Evolutionary conservation across 92 coral and sea anemone species (phyloP), one percentile per base, ranked within the genome.

Genomic region (Epizoanthus stellaris): DNA sequence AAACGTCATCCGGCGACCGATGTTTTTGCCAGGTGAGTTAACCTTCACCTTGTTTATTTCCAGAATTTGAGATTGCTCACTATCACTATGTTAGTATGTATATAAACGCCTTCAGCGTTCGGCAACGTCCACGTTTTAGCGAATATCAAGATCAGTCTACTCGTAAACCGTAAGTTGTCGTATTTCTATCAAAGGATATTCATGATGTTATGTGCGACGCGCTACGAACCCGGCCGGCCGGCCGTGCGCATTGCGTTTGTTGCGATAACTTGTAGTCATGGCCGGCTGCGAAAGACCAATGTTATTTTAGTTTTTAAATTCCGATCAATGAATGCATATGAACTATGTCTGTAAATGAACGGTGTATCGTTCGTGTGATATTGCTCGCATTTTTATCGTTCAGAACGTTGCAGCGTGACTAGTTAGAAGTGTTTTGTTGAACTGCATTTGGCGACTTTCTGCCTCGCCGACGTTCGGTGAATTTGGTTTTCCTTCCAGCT

Each of bases 21-120:
- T 90, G 93, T n/a, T 90, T 90, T 63, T 90, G 93, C 63, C 84
- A 87, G 93, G 93, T 87, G 0, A 75, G 82, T 57, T 8, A 3
- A 25, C 3, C 25, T 23, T 23, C n/a, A n/a, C n/a, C 4, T 65
- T 57, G 58, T 14, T 4, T n/a, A 13, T 43, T 61, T 86, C 62
- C 12, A 23, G n/a, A 34, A 38, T 57, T 72, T 5, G 77, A 34
- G 59, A 45, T 75, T 53, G 11, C 14, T 49, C 57, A 36, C 42
- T 8, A 11, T n/a, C n/a, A n/a, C n/a, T n/a, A n/a, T 17, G 16
- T 52, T 54, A 56, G 19, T 75, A 21, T 71, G n/a, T 71, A 42
- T 30, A 23, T 23, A 23, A 71, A 42, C 76, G 59, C 58, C 52
- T 45, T 71, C 7, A 36, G 56, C 56, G 14, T 9, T 52, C 15